These are phyloP conservation scores for Chitala chitala DNA, from an alignment of 2,113 vertebrate genomes.

Conservation along the genomic window DNA sequence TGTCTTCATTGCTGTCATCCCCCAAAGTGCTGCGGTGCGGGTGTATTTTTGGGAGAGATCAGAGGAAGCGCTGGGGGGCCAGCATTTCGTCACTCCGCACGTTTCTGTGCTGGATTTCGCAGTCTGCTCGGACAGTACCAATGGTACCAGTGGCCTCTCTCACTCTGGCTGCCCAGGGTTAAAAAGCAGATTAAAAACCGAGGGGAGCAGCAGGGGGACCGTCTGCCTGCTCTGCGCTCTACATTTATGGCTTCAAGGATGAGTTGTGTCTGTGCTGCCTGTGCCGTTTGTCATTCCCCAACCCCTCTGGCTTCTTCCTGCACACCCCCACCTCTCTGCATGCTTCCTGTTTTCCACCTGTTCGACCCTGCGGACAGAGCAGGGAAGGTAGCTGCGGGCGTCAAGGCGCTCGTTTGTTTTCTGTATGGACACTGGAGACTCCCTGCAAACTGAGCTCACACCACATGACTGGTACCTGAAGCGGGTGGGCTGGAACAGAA, in stretches of 20 bases:
- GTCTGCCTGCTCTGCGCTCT: conserved; percentile 37
- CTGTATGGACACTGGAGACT: conserved; percentile 47
- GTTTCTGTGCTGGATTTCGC: not conserved
- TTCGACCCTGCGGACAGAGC: not conserved
- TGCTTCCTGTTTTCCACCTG: conserved; percentile 40
- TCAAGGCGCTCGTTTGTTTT: conserved; percentile 21
- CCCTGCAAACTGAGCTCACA: conserved; percentile 61
- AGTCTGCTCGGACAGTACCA: not conserved
- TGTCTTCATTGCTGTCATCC: not conserved
- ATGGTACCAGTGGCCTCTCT: not conserved
- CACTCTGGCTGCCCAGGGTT: not conserved
- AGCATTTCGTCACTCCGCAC: not conserved
- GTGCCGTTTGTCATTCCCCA: conserved; percentile 44
- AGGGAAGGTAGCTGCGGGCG: too few relatives aligned
- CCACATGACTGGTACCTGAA: not conserved
- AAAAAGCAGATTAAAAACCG: conserved; percentile 7
- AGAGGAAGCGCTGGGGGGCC: not conserved
- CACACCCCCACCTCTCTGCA: conserved; percentile 26
- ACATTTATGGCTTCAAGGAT: conserved; percentile 45
- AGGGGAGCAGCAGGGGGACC: not conserved
- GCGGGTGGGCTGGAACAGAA: conserved; percentile 40
- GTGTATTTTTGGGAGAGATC: not conserved
- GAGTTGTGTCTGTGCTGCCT: conserved; percentile 49
- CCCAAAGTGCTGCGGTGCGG: not conserved
- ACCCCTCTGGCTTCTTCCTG: conserved; percentile 23